Evolutionary conservation across 2,113 vertebrate species (phyloP).

Genomic region (Pelecanoides urinatrix): DNA sequence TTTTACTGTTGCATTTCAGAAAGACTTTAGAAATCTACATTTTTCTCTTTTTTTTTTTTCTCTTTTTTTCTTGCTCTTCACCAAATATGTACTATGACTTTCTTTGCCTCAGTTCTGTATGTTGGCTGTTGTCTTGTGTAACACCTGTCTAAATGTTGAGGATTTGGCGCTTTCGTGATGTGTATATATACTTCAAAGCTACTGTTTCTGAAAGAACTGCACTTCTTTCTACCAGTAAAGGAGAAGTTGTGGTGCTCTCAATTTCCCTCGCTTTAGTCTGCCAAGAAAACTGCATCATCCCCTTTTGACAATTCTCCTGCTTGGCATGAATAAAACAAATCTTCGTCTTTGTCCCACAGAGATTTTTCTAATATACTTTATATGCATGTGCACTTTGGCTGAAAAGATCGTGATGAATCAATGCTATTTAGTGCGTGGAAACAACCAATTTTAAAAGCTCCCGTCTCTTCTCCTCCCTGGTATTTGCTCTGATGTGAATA

Average conservation of each 20-base stretch:
- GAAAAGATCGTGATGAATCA: constrained; percentile 34
- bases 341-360: constrained; percentile 26
- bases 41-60: not conserved
- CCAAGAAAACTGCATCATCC: constrained; percentile 46
- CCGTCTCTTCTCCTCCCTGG: not conserved
- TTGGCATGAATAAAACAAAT: constrained; percentile 65
- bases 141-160: constrained; percentile 1
- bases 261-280: not conserved
- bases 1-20: not conserved
- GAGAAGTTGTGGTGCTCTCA: not conserved
- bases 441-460: not conserved
- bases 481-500: not conserved
- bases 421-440: constrained; percentile 9
- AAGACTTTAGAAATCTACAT: not conserved
- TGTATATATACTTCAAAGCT: not conserved
- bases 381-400: constrained; percentile 69
- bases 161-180: not conserved
- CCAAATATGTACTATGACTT: not conserved
- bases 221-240: not conserved
- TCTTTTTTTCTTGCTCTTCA: not conserved
- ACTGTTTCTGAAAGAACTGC: not conserved
- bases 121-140: constrained; percentile 11
- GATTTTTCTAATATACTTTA: constrained; percentile 47
- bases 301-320: constrained; percentile 56
- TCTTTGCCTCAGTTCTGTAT: not conserved